Conservation (phyloP, 2,797 vertebrate genomes). For the Tapirus indicus region DNA sequence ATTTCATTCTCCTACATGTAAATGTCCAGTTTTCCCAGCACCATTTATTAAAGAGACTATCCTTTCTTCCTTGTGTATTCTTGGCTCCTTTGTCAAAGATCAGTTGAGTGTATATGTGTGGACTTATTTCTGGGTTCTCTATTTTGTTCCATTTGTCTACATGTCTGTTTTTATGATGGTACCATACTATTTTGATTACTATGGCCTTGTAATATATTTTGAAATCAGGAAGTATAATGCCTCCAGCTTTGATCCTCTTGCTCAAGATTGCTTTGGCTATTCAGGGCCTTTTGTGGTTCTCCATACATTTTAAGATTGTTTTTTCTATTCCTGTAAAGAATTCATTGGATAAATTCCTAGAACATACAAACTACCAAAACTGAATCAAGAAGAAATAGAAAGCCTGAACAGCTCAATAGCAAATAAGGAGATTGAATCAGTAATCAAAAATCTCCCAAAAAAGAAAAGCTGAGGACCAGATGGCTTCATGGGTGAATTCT, state of each 20-base stretch:
- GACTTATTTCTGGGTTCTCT: neutral
- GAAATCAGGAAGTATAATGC: neutral
- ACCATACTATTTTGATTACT: neutral
- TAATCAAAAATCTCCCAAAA: neutral
- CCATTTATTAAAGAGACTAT: neutral
- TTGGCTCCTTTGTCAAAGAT: neutral
- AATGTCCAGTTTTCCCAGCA: neutral
- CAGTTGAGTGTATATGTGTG: neutral
- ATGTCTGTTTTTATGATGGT: neutral
- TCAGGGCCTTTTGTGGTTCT: neutral
- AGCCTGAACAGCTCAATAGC: neutral
- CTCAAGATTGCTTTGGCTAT: neutral
- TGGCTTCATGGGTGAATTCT: neutral
- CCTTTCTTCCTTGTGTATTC: neutral
- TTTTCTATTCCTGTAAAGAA: neutral
- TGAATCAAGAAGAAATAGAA: neutral
- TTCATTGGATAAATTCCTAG: neutral
- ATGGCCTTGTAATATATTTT: neutral
- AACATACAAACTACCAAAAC: neutral
- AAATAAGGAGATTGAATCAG: neutral
- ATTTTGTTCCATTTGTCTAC: neutral
- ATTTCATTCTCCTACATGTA: neutral
- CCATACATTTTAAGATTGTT: neutral
- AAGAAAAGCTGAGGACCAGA: neutral
- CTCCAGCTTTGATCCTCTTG: neutral